Conservation (phyloP, 1,140 invertebrate genomes). For the Lasioglossum baleicum region DNA sequence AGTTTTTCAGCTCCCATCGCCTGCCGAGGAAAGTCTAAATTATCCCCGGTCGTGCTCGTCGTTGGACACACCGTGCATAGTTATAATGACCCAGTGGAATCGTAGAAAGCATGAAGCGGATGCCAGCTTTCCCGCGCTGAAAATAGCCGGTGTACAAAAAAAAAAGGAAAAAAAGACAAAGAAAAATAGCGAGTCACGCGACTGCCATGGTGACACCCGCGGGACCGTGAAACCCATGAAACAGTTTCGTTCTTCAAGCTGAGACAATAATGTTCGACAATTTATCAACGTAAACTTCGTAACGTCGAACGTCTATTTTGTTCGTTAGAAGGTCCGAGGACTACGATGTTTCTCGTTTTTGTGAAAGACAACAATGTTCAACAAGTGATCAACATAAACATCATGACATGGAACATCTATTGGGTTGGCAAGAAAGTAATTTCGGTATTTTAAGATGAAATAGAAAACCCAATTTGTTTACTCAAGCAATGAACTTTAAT, state of each 20-base stretch:
- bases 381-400: no score
- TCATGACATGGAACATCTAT: no score
- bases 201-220: neutral
- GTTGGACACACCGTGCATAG: constrained; percentile 6
- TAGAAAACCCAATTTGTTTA: no score
- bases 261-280: neutral
- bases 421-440: no score
- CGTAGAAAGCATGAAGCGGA: constrained; percentile 40
- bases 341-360: no score
- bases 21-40: neutral
- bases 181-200: neutral
- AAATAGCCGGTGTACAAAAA: constrained; percentile 6
- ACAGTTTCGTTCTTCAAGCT: neutral
- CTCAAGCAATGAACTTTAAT: no score
- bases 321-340: no score
- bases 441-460: no score
- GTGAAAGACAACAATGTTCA: neutral
- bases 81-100: constrained; percentile 21
- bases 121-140: constrained; percentile 4
- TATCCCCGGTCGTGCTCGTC: neutral
- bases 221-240: neutral
- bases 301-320: no score
- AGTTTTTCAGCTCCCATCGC: neutral
- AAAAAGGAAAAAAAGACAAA: no score
- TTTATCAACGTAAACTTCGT: no score